Evolutionary conservation across 2,113 vertebrate species (phyloP).

Genomic region (Pollachius pollachius): DNA sequence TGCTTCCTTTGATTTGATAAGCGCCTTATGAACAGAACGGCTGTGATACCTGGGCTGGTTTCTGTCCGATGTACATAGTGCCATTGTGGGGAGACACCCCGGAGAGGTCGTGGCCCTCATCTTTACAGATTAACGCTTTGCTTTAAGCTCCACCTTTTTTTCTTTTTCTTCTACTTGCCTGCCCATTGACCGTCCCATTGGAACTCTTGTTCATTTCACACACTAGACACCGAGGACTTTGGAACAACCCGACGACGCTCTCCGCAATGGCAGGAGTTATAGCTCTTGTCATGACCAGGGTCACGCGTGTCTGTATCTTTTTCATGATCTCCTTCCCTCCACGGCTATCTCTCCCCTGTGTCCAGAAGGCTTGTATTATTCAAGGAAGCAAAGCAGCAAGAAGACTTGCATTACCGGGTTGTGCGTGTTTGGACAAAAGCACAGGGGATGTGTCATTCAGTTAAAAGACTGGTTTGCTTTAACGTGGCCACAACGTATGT

Average conservation of each 20-base stretch:
- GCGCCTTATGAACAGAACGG: constrained; percentile 10
- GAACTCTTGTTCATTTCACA: constrained; percentile 26
- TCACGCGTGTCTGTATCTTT: constrained; percentile 35
- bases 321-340: constrained; percentile 11
- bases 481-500: constrained; percentile 8
- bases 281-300: constrained; percentile 11
- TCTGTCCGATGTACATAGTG: no score
- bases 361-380: constrained; percentile 34
- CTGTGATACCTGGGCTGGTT: not conserved
- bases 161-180: constrained; percentile 5
- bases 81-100: not conserved
- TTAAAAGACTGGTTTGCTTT: constrained; percentile 22
- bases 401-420: constrained; percentile 27
- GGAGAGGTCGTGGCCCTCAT: not conserved
- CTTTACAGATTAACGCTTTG: constrained; percentile 14
- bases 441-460: constrained; percentile 24
- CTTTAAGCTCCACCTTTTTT: constrained; percentile 8
- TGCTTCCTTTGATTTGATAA: constrained; percentile 8
- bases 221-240: constrained; percentile 1
- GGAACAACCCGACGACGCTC: constrained; percentile 22
- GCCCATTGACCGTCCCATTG: not conserved
- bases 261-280: constrained; percentile 13
- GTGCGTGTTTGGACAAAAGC: constrained; percentile 16
- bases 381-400: constrained; percentile 26
- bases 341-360: not conserved